phyloP scores from a whole-genome alignment of 2,113 vertebrate genomes.

The Chaetura pelagica region DNA sequence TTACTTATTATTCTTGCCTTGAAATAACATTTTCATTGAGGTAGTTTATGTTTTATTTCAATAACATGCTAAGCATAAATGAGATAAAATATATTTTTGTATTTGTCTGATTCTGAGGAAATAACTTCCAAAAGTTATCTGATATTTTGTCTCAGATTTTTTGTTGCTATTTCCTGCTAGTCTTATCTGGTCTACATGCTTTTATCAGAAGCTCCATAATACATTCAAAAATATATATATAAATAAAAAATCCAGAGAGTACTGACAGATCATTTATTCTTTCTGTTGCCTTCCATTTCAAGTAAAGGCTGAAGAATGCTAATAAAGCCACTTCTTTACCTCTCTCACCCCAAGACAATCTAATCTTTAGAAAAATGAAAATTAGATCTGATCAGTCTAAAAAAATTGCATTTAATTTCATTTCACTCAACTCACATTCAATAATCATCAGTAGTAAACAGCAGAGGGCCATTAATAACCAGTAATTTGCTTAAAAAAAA shows the following conservation, averaged over 20 bases:
- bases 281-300: background rate
- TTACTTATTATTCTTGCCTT: slow-evolving; percentile 41
- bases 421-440: slow-evolving; percentile 2
- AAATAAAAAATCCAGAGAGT: background rate
- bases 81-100: slow-evolving; percentile 22
- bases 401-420: background rate
- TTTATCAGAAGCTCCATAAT: background rate
- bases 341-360: background rate
- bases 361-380: background rate
- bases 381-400: background rate
- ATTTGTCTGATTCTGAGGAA: slow-evolving; percentile 38
- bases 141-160: slow-evolving; percentile 8
- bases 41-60: slow-evolving; percentile 51
- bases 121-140: background rate
- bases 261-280: background rate
- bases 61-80: slow-evolving; percentile 43
- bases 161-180: background rate
- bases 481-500: slow-evolving; percentile 10
- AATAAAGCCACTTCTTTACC: background rate
- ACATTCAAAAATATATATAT: background rate
- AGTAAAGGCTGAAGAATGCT: background rate
- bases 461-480: background rate
- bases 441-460: background rate
- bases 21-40: slow-evolving; percentile 43
- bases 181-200: background rate